Evolutionary conservation across 37 sponge, comb jelly and placozoan species (phyloP), one percentile per base, ranked within the genome.

Genomic region (Chondrosia reniformis): DNA sequence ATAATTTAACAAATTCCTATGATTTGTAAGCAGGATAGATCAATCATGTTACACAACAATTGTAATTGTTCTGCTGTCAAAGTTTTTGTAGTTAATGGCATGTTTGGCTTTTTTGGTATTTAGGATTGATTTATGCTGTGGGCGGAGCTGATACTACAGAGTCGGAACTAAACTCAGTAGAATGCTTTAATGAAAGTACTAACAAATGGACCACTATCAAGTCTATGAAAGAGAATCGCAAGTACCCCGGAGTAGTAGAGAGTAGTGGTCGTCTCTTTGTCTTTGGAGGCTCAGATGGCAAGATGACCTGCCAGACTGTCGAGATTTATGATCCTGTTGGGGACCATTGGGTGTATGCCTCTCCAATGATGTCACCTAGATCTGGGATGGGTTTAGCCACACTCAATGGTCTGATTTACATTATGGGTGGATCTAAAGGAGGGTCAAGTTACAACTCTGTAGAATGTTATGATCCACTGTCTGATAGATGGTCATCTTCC

Each of bases 371-470:
- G 9, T 74, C 13, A 0, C 81, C 81, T 0, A 46, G 93, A 21
- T 83, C 84, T 74, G 84, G 89, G 0, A 57, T 88, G 49, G 90
- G 89, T 6, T 71, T 73, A 10, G 86, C 80, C 0, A 76, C 56
- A 7, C 36, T 89, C 21, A 59, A 74, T 8, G 83, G 90, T 19
- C 59, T 45, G 56, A 64, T 91, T 15, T 91, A 81, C 46, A 79
- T 63, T 2, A 67, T 87, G 1, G 91, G 92, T 3, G 92, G 92
- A n/a, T 79, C 80, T 36, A 74, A 85, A 63, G 86, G 82, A n/a
- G 83, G 57, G 10, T 39, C 34, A 4, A 66, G 65, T 38, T 45
- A 79, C 22, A 40, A 62, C 5, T 75, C 80, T 21, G 75, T 83
- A 76, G 88, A 88, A 61, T 57, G 69, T 17, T 88, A 88, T 40